Base-by-base conservation (phyloP, 1,140 invertebrate genomes). In the Lordiphosa mommai region DNA sequence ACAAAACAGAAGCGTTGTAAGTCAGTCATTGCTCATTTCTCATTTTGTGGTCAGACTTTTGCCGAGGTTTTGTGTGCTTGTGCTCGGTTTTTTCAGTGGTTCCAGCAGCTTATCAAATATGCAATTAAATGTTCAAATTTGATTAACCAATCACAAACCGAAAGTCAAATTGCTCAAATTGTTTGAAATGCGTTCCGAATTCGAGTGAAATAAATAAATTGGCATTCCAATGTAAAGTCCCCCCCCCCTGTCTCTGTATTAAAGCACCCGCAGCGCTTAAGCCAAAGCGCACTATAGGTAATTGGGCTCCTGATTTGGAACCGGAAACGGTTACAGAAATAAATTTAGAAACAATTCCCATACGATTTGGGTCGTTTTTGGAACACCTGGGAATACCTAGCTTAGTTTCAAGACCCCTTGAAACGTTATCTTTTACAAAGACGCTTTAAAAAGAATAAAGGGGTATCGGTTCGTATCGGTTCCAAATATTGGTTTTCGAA, bases 161-260 rank as follows among this genome's bases (percentile, higher is more conserved):
- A 76, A 74, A 80, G 74, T 74, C 66, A 74, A 80, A 80, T 71
- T 82, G 70, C 69, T 61, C 30, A 64, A 60, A 82, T 80, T 57
- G 70, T 53, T 74, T 80, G 76, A 63, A 66, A 68, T 61, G 58
- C 49, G 33, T 13, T 17, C 33, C 47, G 40, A 57, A 69, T 49
- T 38, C 30, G 46, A 48, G 46, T 16, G 17, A 49, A 27, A 16
- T 30, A 44, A 43, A 16, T 30, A 44, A 37, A 52, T 37, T 37
- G 32, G 43, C 61, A 58, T 64, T 64, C 43, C 53, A 17, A 51
- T 47, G 41, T 38, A 51, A 64, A 40, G n/a, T 23, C 17, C 8
- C n/a, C n/a, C n/a, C n/a, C n/a, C 20, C 20, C 20, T 23, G 20
- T 23, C 20, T 4, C 20, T 23, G 20, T 23, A 5, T 23, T 23